Conservation (phyloP, 2,888 invertebrate genomes). For the Odontomyia ornata region DNA sequence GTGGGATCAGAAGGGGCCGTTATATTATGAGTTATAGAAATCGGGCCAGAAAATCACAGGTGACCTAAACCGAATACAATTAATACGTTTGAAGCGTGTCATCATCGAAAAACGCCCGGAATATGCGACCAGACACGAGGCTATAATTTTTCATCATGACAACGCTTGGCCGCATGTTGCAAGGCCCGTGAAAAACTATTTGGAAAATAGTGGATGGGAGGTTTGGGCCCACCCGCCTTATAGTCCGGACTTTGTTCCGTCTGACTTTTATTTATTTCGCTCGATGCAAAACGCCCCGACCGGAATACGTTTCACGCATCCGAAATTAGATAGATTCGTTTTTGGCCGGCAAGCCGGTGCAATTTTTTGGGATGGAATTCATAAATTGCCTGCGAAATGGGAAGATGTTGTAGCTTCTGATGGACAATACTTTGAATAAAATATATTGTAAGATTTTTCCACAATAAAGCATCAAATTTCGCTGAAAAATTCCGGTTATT, state of each 20-base stretch:
- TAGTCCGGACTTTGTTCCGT: neutral
- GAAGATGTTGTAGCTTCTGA: too few species aligned
- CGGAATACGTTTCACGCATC: conserved; percentile 7
- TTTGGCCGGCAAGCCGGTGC: too few species aligned
- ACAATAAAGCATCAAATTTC: too few species aligned
- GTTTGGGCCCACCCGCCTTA: neutral
- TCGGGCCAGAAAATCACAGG: neutral
- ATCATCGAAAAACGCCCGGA: neutral
- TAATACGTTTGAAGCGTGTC: conserved; percentile 1
- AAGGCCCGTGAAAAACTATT: conserved; percentile 4
- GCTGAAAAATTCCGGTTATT: too few species aligned
- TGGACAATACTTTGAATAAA: too few species aligned
- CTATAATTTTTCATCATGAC: neutral
- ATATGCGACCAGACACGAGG: neutral
- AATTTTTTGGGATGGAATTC: too few species aligned
- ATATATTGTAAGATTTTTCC: too few species aligned
- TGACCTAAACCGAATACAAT: neutral
- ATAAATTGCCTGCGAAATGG: too few species aligned
- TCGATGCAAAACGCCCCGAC: conserved; percentile 7
- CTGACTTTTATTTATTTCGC: conserved; percentile 1
- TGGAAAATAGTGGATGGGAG: neutral
- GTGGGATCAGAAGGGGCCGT: neutral
- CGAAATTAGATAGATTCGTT: neutral
- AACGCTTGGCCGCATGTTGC: neutral
- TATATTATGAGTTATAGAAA: neutral